A percentile compares a stretch with the other conserved stretches of the same genome.
These are phyloP conservation scores for Antechinus flavipes DNA, from an alignment of 2,113 vertebrate genomes.

Conservation along the genomic window DNA sequence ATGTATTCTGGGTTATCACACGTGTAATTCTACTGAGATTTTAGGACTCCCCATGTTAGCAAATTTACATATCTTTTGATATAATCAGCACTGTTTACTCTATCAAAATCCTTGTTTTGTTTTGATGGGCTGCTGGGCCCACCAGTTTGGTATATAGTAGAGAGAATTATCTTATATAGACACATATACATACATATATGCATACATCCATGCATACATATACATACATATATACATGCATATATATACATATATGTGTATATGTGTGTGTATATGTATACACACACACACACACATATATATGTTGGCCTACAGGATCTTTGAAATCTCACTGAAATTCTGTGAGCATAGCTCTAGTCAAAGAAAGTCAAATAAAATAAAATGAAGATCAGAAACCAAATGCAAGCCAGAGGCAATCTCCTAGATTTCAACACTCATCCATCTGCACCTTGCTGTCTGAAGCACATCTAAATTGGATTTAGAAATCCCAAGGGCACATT, in stretches of 20 bases:
- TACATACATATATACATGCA: too few species aligned
- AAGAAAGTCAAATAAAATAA: not conserved
- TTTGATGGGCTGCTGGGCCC: not conserved
- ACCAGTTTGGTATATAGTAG: not conserved
- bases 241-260: too few species aligned
- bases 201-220: too few species aligned
- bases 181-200: too few species aligned
- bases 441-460: not conserved
- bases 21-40: too few species aligned
- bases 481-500: not conserved
- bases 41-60: too few species aligned
- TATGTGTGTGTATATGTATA: too few species aligned
- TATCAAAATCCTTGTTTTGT: too few species aligned
- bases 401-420: not conserved
- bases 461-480: not conserved
- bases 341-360: not conserved
- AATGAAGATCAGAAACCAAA: slow-evolving; percentile 31
- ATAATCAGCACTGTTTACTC: too few species aligned
- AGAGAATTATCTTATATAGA: not conserved
- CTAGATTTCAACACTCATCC: not conserved
- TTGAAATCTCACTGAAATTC: not conserved
- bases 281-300: too few species aligned
- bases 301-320: not conserved
- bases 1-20: too few species aligned
- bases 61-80: too few species aligned